Conservation (phyloP, 2,888 invertebrate species). For the Rhagophthalmus giganteus region DNA sequence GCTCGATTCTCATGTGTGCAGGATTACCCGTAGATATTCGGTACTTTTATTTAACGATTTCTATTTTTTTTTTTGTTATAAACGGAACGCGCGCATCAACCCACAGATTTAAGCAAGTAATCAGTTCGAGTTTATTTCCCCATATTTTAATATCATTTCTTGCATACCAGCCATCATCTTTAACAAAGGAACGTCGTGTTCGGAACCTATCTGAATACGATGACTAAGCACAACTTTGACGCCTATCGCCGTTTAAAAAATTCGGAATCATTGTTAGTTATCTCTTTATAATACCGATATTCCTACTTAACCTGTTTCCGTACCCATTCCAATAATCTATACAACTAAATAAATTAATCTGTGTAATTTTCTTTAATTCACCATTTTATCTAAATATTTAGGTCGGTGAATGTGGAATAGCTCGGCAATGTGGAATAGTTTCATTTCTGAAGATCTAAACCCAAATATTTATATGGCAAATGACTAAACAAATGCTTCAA, state of each 20-base stretch:
- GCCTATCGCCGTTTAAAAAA: slow-evolving; percentile 44
- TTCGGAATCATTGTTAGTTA: slow-evolving; percentile 45
- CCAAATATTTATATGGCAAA: no score
- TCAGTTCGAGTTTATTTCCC: slow-evolving; percentile 35
- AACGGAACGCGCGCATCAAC: no score
- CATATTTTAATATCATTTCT: slow-evolving; percentile 38
- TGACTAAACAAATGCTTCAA: no score
- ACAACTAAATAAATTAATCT: no score
- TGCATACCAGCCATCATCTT: slow-evolving; percentile 36
- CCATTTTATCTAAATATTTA: no score
- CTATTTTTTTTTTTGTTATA: no score
- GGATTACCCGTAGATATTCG: no score
- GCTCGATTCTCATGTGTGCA: slow-evolving; percentile 5
- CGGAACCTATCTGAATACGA: slow-evolving; percentile 35
- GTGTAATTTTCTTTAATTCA: no score
- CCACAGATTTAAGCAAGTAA: slow-evolving; percentile 26
- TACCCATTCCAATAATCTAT: slow-evolving; percentile 1
- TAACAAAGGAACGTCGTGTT: slow-evolving; percentile 42
- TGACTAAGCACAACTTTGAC: slow-evolving; percentile 42
- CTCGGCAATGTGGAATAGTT: no score
- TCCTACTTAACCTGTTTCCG: slow-evolving; percentile 32
- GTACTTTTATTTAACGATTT: no score
- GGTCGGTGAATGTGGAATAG: no score
- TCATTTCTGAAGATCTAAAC: no score
- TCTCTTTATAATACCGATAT: slow-evolving; percentile 46